Evolutionary conservation across 35 echinoderm and acorn worm genomes (phyloP), one percentile per base, ranked within the genome.

Genomic region (Heliocidaris erythrogramma): DNA sequence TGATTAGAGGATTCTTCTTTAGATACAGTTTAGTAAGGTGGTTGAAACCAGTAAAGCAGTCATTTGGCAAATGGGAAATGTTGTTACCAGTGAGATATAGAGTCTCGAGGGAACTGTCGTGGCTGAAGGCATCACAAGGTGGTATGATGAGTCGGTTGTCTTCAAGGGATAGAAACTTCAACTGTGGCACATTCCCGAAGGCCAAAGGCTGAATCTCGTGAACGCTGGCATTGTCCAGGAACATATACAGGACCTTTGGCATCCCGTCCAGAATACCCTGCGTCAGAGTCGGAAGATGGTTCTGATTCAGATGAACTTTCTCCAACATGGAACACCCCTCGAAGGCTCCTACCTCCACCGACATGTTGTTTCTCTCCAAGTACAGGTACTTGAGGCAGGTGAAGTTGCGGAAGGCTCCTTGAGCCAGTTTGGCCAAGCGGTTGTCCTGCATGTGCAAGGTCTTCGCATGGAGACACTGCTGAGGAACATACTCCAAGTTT

Each of bases 121-220:
- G 11, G 29, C 27, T 30, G 49, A 94, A 94, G 7, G 78, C 78
- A 49, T 85, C 60, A 16, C 93, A 71, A 65, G 59, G 60, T 31
- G 78, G 59, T 35, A 30, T 13, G 13, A 17, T 85, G 17, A 94
- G n/a, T 48, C 59, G 59, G 47, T 94, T 94, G 21, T 85, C 78
- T 48, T 94, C 30, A n/a, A 94, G 49, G 8, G 59, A 94, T 31
- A 94, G 18, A 47, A 94, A 32, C 30, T 85, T 94, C 59, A 94
- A 31, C 5, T 47, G 30, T 17, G 60, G 13, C 93, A 94, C 7
- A 85, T 94, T 94, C 60, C 65, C 17, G n/a, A 94, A 94, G 47
- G 93, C 93, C 13, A 5, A 5, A 29, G 52, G n/a, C 27, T 47
- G 24, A 49, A 94, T 85, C 21, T 47, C 4, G 8, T 85, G 53